Conservation (phyloP, 2,797 vertebrate species). For the Synaphobranchus kaupii region DNA sequence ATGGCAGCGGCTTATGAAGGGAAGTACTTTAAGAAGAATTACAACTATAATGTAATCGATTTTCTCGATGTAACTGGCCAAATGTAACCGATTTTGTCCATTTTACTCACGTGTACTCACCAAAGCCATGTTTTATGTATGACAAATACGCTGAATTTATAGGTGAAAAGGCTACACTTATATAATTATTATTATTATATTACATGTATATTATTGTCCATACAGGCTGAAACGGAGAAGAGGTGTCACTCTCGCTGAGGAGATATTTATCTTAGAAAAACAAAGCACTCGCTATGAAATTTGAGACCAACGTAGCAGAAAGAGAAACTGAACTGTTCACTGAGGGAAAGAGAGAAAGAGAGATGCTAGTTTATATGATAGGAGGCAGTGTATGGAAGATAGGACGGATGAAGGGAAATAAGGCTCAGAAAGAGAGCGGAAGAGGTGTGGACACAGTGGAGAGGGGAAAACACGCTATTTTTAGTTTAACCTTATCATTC, state of each 20-base stretch:
- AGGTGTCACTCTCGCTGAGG: background rate
- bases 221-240: background rate
- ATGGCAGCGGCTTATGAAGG: background rate
- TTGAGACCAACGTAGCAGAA: background rate
- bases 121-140: background rate
- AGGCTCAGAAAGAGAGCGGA: background rate
- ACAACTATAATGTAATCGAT: background rate
- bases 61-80: background rate
- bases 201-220: background rate
- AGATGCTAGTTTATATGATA: background rate
- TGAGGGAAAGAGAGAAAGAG: background rate
- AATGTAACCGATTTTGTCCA: background rate
- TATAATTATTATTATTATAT: too few relatives aligned
- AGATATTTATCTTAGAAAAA: background rate
- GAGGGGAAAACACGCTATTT: background rate
- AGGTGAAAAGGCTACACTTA: background rate
- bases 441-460: background rate
- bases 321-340: background rate
- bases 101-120: background rate
- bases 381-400: background rate
- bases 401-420: background rate
- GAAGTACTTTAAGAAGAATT: background rate
- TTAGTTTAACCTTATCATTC: conserved; percentile 13
- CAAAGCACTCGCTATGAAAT: background rate
- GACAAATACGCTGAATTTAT: background rate